Evolutionary conservation across 2,888 invertebrate species (phyloP).

Genomic region (Cosmorhoe ocellata): DNA sequence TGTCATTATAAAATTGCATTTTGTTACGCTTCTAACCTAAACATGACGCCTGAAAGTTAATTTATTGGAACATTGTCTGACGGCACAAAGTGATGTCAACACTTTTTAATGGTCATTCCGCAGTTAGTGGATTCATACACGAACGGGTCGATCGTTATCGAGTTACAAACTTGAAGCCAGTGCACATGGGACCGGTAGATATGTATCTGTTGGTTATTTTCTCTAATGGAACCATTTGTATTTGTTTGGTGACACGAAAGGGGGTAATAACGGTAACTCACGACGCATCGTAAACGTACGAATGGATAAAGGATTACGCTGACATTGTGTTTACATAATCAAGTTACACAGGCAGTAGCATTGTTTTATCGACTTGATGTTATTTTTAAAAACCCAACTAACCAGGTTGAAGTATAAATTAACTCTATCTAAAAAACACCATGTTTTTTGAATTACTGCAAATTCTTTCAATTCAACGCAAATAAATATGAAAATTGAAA

Average conservation of each 20-base stretch:
- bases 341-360: not conserved
- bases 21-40: conserved; percentile 45
- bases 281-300: conserved; percentile 27
- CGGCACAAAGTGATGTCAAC: conserved; percentile 39
- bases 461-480: too few species aligned
- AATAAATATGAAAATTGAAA: too few species aligned
- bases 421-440: too few species aligned
- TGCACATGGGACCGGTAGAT: conserved; percentile 61
- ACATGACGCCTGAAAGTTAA: conserved; percentile 24
- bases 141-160: conserved; percentile 75
- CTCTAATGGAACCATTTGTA: conserved; percentile 64
- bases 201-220: conserved; percentile 56
- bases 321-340: conserved; percentile 14
- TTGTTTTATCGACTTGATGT: not conserved
- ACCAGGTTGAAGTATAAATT: too few species aligned
- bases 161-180: conserved; percentile 71
- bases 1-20: conserved; percentile 75
- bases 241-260: conserved; percentile 50
- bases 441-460: too few species aligned
- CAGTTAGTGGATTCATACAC: conserved; percentile 67
- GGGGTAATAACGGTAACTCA: conserved; percentile 41
- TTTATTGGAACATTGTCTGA: conserved; percentile 54
- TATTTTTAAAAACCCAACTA: too few species aligned
- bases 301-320: conserved; percentile 22
- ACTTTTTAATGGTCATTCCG: conserved; percentile 36